phyloP scores from a whole-genome alignment of 1,140 invertebrate genomes.

The Saccostrea echinata region DNA sequence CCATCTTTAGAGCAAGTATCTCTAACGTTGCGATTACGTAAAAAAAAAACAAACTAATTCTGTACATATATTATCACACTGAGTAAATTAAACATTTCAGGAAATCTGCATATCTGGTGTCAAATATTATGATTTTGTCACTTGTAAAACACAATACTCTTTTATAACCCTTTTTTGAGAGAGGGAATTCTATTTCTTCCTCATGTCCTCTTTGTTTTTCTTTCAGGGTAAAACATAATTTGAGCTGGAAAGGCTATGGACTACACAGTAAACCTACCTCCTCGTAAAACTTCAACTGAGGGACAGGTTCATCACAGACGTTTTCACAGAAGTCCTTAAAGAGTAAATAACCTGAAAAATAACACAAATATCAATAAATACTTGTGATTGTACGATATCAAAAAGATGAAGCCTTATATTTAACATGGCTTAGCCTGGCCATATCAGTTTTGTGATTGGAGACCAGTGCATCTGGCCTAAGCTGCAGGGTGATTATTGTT shows the following conservation, averaged over 20 bases:
- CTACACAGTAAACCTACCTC: constrained; percentile 87
- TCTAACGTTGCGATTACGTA: too few relatives aligned
- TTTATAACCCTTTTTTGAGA: too few relatives aligned
- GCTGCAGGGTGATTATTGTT: not conserved
- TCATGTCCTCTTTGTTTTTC: too few relatives aligned
- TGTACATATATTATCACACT: too few relatives aligned
- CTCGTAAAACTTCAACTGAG: constrained; percentile 99
- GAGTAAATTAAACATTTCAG: too few relatives aligned
- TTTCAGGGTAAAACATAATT: too few relatives aligned
- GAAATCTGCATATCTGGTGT: too few relatives aligned
- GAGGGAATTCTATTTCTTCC: too few relatives aligned
- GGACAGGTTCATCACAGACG: constrained; percentile 95
- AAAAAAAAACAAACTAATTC: too few relatives aligned
- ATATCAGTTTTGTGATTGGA: not conserved
- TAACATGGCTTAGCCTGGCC: not conserved
- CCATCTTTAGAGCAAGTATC: not conserved
- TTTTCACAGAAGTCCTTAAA: constrained; percentile 99
- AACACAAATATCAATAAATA: constrained; percentile 25
- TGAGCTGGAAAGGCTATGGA: too few relatives aligned
- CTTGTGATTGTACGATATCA: not conserved
- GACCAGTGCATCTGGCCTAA: not conserved
- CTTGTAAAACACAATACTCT: too few relatives aligned
- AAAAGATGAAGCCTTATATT: not conserved
- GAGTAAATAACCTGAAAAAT: constrained; percentile 91
- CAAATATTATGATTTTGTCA: too few relatives aligned